Conservation (phyloP, 2,113 vertebrate genomes). For the Phocoena phocoena region DNA sequence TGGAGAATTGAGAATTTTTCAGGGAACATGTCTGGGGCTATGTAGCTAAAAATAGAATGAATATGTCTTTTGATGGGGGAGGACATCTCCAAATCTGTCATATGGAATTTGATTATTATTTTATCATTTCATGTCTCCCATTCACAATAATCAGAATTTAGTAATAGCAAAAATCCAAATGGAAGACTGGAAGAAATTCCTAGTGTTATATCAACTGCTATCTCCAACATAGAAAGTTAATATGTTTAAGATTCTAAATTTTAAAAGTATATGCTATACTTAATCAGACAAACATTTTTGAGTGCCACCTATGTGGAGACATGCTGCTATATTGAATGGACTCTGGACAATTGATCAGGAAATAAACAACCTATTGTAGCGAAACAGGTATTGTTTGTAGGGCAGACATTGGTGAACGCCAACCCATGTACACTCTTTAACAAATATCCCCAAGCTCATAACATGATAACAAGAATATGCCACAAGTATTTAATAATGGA, state of each 20-base stretch:
- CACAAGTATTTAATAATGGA: neutral
- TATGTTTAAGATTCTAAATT: neutral
- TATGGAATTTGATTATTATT: neutral
- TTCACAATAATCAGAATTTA: neutral
- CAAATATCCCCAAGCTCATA: neutral
- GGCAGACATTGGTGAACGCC: neutral
- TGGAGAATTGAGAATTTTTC: neutral
- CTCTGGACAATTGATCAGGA: neutral
- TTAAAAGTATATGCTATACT: neutral
- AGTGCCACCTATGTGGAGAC: neutral
- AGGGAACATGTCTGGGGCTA: neutral
- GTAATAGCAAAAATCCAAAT: neutral
- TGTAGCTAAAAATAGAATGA: neutral
- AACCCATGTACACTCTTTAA: neutral
- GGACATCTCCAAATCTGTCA: neutral
- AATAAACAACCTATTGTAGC: neutral
- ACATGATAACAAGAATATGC: neutral
- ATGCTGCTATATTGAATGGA: neutral
- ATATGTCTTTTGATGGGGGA: rapidly evolving
- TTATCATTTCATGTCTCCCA: neutral
- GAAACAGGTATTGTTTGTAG: neutral
- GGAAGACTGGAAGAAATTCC: neutral
- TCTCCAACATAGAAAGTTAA: neutral
- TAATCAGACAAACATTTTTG: neutral
- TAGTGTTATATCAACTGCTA: neutral